Conservation (phyloP, 2,797 vertebrate species). For the Chaetodon trifasciatus region DNA sequence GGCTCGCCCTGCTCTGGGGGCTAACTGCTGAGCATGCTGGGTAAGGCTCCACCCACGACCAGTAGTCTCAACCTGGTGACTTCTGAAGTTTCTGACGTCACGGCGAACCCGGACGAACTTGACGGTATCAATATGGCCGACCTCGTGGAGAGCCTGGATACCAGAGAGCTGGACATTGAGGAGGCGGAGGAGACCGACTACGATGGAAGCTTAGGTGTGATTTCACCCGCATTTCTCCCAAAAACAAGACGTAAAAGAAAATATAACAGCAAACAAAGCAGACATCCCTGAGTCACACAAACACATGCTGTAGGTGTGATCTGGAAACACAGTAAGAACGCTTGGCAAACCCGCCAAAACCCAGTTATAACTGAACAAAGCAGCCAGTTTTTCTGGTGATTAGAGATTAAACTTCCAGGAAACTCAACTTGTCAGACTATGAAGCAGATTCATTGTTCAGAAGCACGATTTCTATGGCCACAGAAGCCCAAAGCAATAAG, state of each 20-base stretch:
- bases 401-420: not conserved
- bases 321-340: not conserved
- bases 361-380: not conserved
- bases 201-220: slow-evolving; percentile 82
- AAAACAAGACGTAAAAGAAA: not conserved
- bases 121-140: slow-evolving; percentile 86
- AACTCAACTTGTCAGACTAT: not conserved
- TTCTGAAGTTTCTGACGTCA: slow-evolving; percentile 72
- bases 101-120: slow-evolving; percentile 12
- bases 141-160: slow-evolving; percentile 93
- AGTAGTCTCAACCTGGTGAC: slow-evolving; percentile 86
- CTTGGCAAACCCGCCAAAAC: not conserved
- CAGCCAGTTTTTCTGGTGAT: not conserved
- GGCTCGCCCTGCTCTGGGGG: slow-evolving; percentile 76
- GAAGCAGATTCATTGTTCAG: slow-evolving; percentile 2
- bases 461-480: not conserved
- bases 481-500: not conserved
- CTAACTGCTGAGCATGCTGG: slow-evolving; percentile 82
- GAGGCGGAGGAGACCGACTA: slow-evolving; percentile 92
- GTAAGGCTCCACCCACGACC: slow-evolving; percentile 73
- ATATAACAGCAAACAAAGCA: not conserved
- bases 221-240: not conserved
- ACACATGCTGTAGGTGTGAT: not conserved
- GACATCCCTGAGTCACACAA: not conserved
- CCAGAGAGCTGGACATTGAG: slow-evolving; percentile 91